Percentiles rank a stretch among this genome's conserved stretches.
These are phyloP conservation scores for Columba janthina DNA, from an alignment of 2,113 vertebrate genomes.

Conservation along the genomic window DNA sequence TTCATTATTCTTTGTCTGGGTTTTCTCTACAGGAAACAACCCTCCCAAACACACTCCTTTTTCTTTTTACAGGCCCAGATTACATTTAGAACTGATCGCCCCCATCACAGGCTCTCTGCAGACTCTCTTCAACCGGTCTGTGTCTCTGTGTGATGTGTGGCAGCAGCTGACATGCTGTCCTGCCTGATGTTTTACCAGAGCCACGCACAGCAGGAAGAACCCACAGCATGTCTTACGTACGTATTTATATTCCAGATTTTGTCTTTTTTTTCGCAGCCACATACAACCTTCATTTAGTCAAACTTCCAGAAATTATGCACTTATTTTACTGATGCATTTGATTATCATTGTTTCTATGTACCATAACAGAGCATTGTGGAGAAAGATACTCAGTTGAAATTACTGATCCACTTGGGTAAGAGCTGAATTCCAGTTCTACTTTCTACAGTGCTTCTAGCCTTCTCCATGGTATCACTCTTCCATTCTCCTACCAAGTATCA, in stretches of 20 bases:
- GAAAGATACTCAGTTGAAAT: neutral
- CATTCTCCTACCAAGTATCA: neutral
- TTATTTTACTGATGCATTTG: neutral
- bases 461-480: neutral
- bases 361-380: neutral
- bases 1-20: neutral
- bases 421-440: neutral
- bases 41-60: neutral
- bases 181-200: neutral
- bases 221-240: neutral
- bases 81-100: neutral
- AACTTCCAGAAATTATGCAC: neutral
- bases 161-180: neutral
- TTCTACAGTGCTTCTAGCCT: neutral
- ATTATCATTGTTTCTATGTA: neutral
- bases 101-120: neutral
- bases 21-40: neutral
- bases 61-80: neutral
- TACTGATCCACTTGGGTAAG: neutral
- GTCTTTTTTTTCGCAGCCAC: neutral
- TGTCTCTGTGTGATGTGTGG: accelerated
- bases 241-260: neutral
- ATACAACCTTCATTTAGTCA: neutral
- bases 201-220: neutral
- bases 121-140: neutral